Conservation (phyloP, 2,113 vertebrate genomes). For the Lamprotornis superbus region DNA sequence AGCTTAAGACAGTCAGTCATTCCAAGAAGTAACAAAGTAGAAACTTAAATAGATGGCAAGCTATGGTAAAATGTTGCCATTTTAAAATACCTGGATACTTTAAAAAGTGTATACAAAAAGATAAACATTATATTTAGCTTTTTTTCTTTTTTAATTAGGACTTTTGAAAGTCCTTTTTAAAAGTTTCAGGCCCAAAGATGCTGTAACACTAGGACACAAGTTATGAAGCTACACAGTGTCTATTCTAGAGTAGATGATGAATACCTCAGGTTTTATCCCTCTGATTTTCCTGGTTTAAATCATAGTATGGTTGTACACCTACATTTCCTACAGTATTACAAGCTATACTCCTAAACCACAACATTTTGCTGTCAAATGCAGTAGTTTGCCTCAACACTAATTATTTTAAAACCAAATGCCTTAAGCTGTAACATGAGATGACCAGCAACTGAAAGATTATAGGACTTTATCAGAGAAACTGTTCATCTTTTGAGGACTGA, state of each 20-base stretch:
- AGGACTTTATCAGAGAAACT: neutral
- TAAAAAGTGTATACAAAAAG: neutral
- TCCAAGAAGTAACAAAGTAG: neutral
- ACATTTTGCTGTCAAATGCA: neutral
- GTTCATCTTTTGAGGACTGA: neutral
- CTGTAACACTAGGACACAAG: neutral
- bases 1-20: accelerated
- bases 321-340: neutral
- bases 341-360: neutral
- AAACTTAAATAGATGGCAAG: neutral
- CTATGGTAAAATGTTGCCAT: neutral
- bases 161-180: neutral
- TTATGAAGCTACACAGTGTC: slow-evolving; percentile 21
- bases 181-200: neutral
- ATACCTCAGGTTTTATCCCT: slow-evolving; percentile 33
- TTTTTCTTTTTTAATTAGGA: neutral
- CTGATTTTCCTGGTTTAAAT: slow-evolving; percentile 59
- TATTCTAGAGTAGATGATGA: slow-evolving; percentile 11
- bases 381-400: neutral
- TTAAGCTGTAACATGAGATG: neutral
- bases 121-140: neutral
- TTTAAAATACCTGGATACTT: neutral
- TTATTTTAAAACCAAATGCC: neutral
- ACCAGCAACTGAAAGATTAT: neutral
- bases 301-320: neutral